Conservation (phyloP, 2,113 vertebrate species). For the Rhipidura dahli region DNA sequence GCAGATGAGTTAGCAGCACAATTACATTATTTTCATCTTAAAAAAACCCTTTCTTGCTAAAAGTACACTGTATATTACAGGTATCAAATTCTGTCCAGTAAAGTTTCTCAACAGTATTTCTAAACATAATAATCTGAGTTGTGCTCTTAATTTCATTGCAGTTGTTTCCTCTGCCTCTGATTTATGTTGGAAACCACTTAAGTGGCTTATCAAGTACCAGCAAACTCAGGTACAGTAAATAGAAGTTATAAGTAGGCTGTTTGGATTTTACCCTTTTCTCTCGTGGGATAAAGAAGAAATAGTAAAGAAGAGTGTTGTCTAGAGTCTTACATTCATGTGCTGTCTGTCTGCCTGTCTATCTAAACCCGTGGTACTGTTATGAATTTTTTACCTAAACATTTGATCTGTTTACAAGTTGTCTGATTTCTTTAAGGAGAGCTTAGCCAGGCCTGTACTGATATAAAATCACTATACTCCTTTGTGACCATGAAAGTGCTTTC, state of each 20-base stretch:
- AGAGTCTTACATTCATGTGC: not conserved
- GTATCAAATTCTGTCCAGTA: not conserved
- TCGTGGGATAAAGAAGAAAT: not conserved
- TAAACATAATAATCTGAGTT: slow-evolving; percentile 14
- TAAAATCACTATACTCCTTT: not conserved
- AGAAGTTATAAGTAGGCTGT: not conserved
- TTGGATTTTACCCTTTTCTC: not conserved
- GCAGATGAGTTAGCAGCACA: not conserved
- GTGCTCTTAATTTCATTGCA: slow-evolving; percentile 61
- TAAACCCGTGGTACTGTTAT: not conserved
- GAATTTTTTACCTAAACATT: not conserved
- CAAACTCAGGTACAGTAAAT: slow-evolving; percentile 76
- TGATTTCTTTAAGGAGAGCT: not conserved
- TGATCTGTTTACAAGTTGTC: not conserved
- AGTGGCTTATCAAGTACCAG: slow-evolving; percentile 79
- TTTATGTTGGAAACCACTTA: slow-evolving; percentile 80
- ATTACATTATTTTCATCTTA: not conserved
- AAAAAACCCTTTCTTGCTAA: not conserved
- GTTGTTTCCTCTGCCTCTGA: slow-evolving; percentile 81
- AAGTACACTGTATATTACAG: not conserved
- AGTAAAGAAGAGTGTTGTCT: not conserved
- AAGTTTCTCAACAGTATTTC: not conserved
- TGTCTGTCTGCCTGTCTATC: not conserved
- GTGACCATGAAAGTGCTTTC: not conserved
- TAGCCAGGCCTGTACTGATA: not conserved